A percentile compares a stretch with the other conserved stretches of the same genome.
Conservation (phyloP, 2,797 vertebrate genomes). For the Diglossa cyanea region DNA sequence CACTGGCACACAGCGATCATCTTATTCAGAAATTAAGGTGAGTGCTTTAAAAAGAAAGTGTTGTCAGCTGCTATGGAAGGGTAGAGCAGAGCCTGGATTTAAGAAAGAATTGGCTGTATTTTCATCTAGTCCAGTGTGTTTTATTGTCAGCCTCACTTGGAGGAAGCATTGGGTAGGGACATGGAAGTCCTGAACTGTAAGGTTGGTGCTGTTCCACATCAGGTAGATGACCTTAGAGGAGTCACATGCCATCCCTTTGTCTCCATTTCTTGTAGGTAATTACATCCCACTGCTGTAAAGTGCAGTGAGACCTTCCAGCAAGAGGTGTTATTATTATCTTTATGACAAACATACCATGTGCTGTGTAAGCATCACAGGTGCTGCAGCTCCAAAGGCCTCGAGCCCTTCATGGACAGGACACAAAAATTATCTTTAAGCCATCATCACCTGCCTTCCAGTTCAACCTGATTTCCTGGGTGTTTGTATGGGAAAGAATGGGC, state of each 20-base stretch:
- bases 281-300: neutral
- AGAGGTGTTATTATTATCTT: neutral
- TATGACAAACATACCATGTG: neutral
- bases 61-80: neutral
- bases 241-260: neutral
- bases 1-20: neutral
- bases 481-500: constrained; percentile 23
- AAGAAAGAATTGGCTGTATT: neutral
- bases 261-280: neutral
- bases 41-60: neutral
- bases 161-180: neutral
- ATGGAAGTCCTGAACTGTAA: neutral
- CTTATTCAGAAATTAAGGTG: neutral
- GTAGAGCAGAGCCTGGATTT: neutral
- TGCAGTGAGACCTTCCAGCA: neutral
- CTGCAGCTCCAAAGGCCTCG: neutral
- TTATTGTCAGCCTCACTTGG: neutral
- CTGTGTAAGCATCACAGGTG: neutral
- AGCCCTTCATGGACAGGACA: neutral
- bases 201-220: neutral
- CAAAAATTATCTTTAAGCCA: neutral
- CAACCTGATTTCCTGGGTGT: neutral
- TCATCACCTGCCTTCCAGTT: neutral
- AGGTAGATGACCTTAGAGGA: neutral
- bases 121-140: neutral